phyloP scores from a whole-genome alignment of 2,113 vertebrate genomes.

The Aix galericulata region DNA sequence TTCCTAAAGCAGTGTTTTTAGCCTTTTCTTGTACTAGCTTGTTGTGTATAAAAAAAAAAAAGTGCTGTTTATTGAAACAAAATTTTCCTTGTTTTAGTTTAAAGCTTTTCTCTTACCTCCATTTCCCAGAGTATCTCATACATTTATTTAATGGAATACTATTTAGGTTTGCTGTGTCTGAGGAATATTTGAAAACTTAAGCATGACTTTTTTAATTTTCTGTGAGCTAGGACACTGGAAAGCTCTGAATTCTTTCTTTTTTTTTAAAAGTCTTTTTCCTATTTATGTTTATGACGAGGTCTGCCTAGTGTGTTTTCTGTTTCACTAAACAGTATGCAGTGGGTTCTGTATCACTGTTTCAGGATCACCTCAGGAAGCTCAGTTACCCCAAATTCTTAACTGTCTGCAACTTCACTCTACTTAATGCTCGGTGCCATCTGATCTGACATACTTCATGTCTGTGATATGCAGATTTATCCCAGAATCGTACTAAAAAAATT shows the following conservation, averaged over 20 bases:
- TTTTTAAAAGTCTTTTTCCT: slow-evolving; percentile 59
- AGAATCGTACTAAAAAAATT: not conserved
- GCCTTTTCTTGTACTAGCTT: slow-evolving; percentile 78
- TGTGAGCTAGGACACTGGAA: slow-evolving; percentile 84
- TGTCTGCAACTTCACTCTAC: slow-evolving; percentile 52
- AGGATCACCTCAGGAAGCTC: slow-evolving; percentile 89
- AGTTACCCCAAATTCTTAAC: slow-evolving; percentile 66
- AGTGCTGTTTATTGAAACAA: slow-evolving; percentile 76
- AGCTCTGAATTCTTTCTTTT: slow-evolving; percentile 73
- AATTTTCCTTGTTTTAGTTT: slow-evolving; percentile 64
- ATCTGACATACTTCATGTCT: slow-evolving; percentile 21
- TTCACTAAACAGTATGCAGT: slow-evolving; percentile 57
- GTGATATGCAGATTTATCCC: not conserved
- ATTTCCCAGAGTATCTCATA: slow-evolving; percentile 69
- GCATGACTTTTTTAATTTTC: slow-evolving; percentile 75
- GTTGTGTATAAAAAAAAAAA: slow-evolving; percentile 75
- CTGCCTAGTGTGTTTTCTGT: slow-evolving; percentile 49
- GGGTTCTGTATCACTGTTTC: slow-evolving; percentile 74
- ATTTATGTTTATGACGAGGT: slow-evolving; percentile 76
- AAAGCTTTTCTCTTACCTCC: slow-evolving; percentile 70
- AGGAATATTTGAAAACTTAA: slow-evolving; percentile 80
- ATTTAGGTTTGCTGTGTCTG: slow-evolving; percentile 88
- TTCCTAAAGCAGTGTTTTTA: slow-evolving; percentile 84
- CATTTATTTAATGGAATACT: slow-evolving; percentile 73
- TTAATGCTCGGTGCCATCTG: slow-evolving; percentile 78